A percentile compares a stretch with the other conserved stretches of the same genome.
phyloP scores from a whole-genome alignment of 2,888 invertebrate genomes.

The Nephrotoma flavescens region DNA sequence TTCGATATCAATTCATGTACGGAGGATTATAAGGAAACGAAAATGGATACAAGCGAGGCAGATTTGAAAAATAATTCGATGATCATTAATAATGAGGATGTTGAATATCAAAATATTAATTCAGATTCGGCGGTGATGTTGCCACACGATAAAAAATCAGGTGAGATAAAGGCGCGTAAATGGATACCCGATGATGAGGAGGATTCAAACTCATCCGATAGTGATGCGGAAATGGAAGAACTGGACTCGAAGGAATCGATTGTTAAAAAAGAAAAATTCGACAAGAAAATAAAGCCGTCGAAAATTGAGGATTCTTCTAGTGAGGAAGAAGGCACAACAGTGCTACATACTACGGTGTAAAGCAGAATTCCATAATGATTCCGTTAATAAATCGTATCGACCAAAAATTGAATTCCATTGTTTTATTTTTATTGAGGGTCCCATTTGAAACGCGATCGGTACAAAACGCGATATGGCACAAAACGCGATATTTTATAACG shows the following conservation, averaged over 20 bases:
- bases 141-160: not conserved
- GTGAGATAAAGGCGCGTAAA: not conserved
- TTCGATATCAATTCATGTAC: slow-evolving; percentile 16
- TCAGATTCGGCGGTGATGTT: not conserved
- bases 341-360: not conserved
- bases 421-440: too few species aligned
- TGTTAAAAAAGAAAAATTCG: not conserved
- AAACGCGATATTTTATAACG: too few species aligned
- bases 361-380: too few species aligned
- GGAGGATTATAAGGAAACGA: slow-evolving; percentile 9
- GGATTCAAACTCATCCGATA: slow-evolving; percentile 2
- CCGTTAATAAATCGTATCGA: too few species aligned
- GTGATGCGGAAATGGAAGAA: not conserved
- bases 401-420: too few species aligned
- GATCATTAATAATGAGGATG: not conserved
- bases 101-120: not conserved
- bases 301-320: not conserved
- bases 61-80: slow-evolving; percentile 8
- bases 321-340: not conserved
- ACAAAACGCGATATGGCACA: too few species aligned
- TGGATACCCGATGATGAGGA: slow-evolving; percentile 16
- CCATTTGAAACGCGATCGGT: too few species aligned
- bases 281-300: not conserved
- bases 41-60: not conserved
- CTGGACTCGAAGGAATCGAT: not conserved